Base-by-base conservation (phyloP, 1,140 invertebrate genomes). In the Eueides isabella region DNA sequence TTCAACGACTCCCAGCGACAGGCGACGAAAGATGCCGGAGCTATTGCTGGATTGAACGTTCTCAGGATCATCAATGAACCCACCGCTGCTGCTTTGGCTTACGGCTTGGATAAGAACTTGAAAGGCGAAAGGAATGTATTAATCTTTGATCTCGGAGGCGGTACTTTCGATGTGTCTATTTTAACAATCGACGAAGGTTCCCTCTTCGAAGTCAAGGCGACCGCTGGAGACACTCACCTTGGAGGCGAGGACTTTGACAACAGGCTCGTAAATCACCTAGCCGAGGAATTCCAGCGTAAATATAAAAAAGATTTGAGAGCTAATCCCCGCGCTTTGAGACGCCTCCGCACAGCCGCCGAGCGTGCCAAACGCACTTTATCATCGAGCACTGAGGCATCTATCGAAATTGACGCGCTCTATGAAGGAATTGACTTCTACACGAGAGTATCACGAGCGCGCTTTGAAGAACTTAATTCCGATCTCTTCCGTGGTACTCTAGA, bases 171-270 rank as follows among this genome's bases (percentile, higher is more conserved):
- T 89, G 96, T 97, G 0, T 97, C 96, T 23, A 95, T 97, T 73
- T 85, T 97, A 9, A 95, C 95, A 9, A 96, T 97, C 86, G 95
- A 95, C 78, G 95, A 55, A 26, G 48, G 48, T 26, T 55, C 48
- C 48, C 67, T 95, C 72, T 96, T 97, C 88, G 96, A 97, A 87
- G 97, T 96, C 26, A 93, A 91, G 81, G 84, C 95, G 1, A 96
- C 95, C 23, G 94, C 95, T 26, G 94, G 94, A 16, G 94, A 95
- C 75, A 94, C 94, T 2, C 94, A 94, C 23, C 78, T 94, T 95
- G 85, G 94, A 66, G 97, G 97, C 48, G 97, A 97, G 87, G 97
- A 97, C 86, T 97, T 97, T 80, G 96, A 97, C 85, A 96, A 96
- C 88, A 86, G 96, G 62, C 92, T 97, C 85, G 96, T 97, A 6